Base-by-base conservation (phyloP, 2,888 invertebrate genomes). In the Caenorhabditis sp. region DNA sequence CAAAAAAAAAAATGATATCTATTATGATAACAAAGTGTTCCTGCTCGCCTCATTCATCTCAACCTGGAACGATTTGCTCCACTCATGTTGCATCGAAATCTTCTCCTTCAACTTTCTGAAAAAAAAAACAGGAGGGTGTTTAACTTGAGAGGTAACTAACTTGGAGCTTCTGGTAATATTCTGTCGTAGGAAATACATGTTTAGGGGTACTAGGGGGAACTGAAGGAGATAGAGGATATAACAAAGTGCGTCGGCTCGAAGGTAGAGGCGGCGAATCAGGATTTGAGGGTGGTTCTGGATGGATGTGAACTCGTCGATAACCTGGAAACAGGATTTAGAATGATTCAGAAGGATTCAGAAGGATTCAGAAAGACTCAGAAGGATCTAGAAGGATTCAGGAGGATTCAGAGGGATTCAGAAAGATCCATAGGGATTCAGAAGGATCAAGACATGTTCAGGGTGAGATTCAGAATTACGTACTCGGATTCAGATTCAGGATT, bases 161-260 rank as follows among this genome's bases (percentile, higher is more conserved):
- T 69, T 65, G 3, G 78, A 78, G 52, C 69, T 71, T 23, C 78
- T 50, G 26, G 69, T 74, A 61, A 81, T 77, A 62, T 81, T 78
- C 38, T 68, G 66, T 17, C 77, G 69, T 23, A 81, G 71, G 38
- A 77, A 76, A 59, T 76, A 75, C 58, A 81, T 68, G 70, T 81
- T 77, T 17, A 81, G 54, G 49, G 78, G 78, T 12, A 81, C 78
- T 14, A 78, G 62, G 1, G 77, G 75, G 58, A 81, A 81, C 62
- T 81, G 81, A 14, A 81, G 63, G 1, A 81, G 72, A 50, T 81
- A 81, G 4, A 78, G 76, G 23, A 81, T 70, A 63, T 81, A 81
- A 49, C 75, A 76, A 14, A 73, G 67, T 1, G 81, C 76, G 49
- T 81, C 81, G 8, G 76, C 78, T 68, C 75, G 62, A 50, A 74